These are phyloP conservation scores for Leptodactylus fallax DNA, from an alignment of 2,797 vertebrate genomes.

Conservation along the genomic window DNA sequence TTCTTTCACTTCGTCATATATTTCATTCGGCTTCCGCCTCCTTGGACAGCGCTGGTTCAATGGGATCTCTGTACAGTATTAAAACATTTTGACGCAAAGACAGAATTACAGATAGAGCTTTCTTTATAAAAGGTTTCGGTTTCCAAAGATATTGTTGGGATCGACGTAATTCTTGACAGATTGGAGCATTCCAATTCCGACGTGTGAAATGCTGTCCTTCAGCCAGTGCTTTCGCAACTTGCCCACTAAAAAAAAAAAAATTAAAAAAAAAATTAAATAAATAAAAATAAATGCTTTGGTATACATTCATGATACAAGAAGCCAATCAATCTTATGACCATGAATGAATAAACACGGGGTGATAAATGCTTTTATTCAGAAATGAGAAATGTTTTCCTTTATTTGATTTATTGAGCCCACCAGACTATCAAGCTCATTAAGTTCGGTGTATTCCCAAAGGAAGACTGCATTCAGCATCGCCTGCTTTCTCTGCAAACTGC, in stretches of 20 bases:
- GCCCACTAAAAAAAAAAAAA: conserved; percentile 81
- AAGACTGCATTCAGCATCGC: conserved; percentile 82
- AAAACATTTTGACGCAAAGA: conserved; percentile 69
- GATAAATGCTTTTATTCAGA: conserved; percentile 99
- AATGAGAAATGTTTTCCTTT: conserved; percentile 99
- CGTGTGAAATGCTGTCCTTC: conserved; percentile 90
- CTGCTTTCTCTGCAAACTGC: conserved; percentile 77
- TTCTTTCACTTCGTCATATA: conserved; percentile 18
- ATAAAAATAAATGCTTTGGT: conserved; percentile 82
- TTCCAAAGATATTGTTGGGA: conserved; percentile 97
- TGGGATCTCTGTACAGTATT: conserved; percentile 76
- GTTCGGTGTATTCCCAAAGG: conserved; percentile 92
- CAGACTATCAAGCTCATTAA: conserved; percentile 99
- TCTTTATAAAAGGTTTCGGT: conserved; percentile 93
- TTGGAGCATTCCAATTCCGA: conserved; percentile 95
- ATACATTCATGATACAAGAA: conserved; percentile 83
- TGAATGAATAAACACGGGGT: conserved; percentile 98
- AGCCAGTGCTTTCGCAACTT: conserved; percentile 99
- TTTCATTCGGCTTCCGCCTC: conserved; percentile 29
- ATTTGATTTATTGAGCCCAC: conserved; percentile 99
- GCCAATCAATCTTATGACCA: conserved; percentile 97
- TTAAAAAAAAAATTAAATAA: conserved; percentile 80
- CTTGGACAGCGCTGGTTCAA: conserved; percentile 79
- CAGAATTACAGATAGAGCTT: conserved; percentile 61
- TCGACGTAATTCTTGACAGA: conserved; percentile 97